Percentiles rank a stretch among this genome's conserved stretches.
These are phyloP conservation scores for Autographa pulchrina DNA, from an alignment of 2,888 invertebrate genomes.

Conservation along the genomic window DNA sequence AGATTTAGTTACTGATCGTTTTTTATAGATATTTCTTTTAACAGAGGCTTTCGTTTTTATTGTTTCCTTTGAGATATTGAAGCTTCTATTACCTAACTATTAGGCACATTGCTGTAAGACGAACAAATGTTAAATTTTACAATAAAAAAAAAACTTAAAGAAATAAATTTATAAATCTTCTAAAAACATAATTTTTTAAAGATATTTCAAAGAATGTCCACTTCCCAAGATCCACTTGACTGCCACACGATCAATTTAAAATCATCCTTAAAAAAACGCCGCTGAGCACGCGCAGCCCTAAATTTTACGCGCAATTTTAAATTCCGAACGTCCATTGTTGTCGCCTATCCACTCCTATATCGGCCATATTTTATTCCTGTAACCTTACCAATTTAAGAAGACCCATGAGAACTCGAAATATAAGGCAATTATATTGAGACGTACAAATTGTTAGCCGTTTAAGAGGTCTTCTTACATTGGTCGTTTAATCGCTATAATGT, in stretches of 20 bases:
- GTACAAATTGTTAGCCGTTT: constrained; percentile 31
- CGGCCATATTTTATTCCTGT: constrained; percentile 78
- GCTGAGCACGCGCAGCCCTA: constrained; percentile 69
- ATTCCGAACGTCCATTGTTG: constrained; percentile 83
- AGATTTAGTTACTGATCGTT: no score
- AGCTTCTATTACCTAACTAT: no score
- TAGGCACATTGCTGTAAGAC: no score
- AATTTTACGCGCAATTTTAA: constrained; percentile 82
- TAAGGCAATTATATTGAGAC: constrained; percentile 41
- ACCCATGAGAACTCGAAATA: constrained; percentile 51
- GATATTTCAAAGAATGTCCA: constrained; percentile 24
- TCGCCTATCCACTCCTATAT: constrained; percentile 80
- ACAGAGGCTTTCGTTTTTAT: no score
- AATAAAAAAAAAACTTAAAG: no score
- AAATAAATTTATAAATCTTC: no score
- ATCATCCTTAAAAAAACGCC: constrained; percentile 3
- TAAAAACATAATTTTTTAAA: not conserved
- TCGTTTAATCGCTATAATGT: constrained; percentile 64
- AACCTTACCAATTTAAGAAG: constrained; percentile 62
- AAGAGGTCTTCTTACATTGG: constrained; percentile 59
- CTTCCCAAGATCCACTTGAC: constrained; percentile 21
- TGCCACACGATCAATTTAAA: constrained; percentile 44
- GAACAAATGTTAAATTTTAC: no score
- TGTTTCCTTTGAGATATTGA: no score
- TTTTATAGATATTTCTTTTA: no score